Percentiles rank a stretch among this genome's conserved stretches.
These are phyloP conservation scores for Melitaea cinxia DNA, from an alignment of 1,140 invertebrate genomes.

Conservation along the genomic window DNA sequence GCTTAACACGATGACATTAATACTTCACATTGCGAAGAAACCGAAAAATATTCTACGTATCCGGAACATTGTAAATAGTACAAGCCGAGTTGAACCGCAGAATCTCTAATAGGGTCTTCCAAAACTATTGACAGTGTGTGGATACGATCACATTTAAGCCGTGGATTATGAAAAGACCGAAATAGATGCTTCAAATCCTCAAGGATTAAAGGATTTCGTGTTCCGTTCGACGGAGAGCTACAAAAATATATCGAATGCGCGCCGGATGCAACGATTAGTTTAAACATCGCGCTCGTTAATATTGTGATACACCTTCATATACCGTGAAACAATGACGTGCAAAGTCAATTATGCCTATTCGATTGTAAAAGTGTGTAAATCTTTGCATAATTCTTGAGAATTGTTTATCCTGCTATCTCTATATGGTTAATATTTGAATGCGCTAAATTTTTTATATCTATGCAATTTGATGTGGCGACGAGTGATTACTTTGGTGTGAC, in stretches of 20 bases:
- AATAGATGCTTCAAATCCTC: constrained; percentile 80
- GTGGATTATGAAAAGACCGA: constrained; percentile 79
- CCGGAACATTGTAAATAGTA: constrained; percentile 67
- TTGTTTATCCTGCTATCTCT: no score
- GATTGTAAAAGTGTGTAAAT: not conserved
- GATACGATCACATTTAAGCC: constrained; percentile 80
- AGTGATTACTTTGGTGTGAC: no score
- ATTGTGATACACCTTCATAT: constrained; percentile 58
- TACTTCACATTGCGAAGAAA: constrained; percentile 63
- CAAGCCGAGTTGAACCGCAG: constrained; percentile 67
- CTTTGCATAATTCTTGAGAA: no score
- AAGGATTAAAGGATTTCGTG: constrained; percentile 78
- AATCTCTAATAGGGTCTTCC: constrained; percentile 73
- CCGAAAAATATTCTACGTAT: constrained; percentile 70
- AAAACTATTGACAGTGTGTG: constrained; percentile 81
- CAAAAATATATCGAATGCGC: constrained; percentile 77
- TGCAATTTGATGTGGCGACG: no score
- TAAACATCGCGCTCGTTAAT: constrained; percentile 71
- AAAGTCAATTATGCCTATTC: not conserved
- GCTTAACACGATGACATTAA: constrained; percentile 54
- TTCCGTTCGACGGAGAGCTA: constrained; percentile 75
- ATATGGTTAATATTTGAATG: no score
- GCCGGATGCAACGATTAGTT: constrained; percentile 79
- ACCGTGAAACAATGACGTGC: constrained; percentile 26
- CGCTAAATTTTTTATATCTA: no score